Conservation (phyloP, 2,113 vertebrate genomes). For the Ardeotis arabs region DNA sequence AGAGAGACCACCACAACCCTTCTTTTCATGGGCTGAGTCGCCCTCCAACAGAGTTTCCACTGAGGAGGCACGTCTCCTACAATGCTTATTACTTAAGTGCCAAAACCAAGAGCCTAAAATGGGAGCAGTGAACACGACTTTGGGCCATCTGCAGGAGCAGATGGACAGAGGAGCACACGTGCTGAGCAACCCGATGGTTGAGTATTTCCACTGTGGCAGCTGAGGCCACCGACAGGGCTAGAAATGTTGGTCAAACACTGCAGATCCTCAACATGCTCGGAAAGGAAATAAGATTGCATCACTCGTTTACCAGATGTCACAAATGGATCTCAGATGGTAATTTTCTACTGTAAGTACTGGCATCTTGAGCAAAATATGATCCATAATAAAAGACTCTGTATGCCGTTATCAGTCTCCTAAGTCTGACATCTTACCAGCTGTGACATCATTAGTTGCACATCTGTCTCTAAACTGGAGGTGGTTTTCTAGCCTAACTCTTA, state of each 20-base stretch:
- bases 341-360: neutral
- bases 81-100: neutral
- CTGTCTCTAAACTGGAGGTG: constrained; percentile 29
- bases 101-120: neutral
- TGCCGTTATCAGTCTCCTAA: neutral
- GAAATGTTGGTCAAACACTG: neutral
- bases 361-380: constrained; percentile 31
- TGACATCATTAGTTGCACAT: constrained; percentile 42
- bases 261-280: neutral
- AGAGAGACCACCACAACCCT: neutral
- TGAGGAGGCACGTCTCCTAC: neutral
- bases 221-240: neutral
- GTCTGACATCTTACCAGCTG: constrained; percentile 13
- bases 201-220: neutral
- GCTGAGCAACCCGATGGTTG: accelerated
- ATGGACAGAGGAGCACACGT: neutral
- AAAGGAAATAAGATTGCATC: neutral
- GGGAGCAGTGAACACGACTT: neutral
- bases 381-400: neutral
- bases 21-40: neutral
- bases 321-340: constrained; percentile 32
- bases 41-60: neutral
- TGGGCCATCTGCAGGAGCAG: neutral
- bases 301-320: constrained; percentile 3
- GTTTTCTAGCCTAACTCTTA: constrained; percentile 1